Evolutionary conservation across 2,113 vertebrate species (phyloP).

Genomic region (Hiodon tergisus): DNA sequence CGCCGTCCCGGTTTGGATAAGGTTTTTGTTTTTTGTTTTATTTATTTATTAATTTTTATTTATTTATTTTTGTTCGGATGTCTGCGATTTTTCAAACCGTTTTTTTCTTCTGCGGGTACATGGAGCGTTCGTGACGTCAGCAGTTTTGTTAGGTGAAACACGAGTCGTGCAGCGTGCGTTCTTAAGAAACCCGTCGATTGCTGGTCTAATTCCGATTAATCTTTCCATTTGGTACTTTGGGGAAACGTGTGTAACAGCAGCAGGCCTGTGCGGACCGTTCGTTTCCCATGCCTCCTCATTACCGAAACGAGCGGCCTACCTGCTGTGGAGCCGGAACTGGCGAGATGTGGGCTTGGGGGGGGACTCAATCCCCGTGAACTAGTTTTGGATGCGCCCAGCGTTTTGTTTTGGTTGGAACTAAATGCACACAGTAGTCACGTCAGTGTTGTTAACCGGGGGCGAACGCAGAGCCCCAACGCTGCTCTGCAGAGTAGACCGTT

Average conservation of each 20-base stretch:
- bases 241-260: neutral
- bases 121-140: too few species aligned
- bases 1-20: conserved; percentile 50
- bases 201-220: neutral
- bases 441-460: conserved; percentile 29
- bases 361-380: conserved; percentile 16
- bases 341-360: neutral
- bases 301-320: neutral
- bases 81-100: neutral
- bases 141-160: too few species aligned
- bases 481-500: conserved; percentile 54
- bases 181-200: too few species aligned
- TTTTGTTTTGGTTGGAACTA: conserved; percentile 46
- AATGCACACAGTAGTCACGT: conserved; percentile 21
- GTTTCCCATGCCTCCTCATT: neutral
- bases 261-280: neutral
- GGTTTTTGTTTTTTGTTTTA: conserved; percentile 47
- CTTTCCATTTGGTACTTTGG: too few species aligned
- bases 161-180: too few species aligned
- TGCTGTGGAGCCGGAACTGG: neutral
- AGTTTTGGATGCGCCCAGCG: conserved; percentile 35
- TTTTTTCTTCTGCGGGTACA: neutral
- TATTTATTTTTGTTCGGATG: conserved; percentile 56
- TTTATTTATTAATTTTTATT: conserved; percentile 33
- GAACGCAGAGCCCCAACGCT: conserved; percentile 32